These are phyloP conservation scores for Pangasius sanitwongsei DNA, from an alignment of 2,797 vertebrate genomes.

Conservation along the genomic window DNA sequence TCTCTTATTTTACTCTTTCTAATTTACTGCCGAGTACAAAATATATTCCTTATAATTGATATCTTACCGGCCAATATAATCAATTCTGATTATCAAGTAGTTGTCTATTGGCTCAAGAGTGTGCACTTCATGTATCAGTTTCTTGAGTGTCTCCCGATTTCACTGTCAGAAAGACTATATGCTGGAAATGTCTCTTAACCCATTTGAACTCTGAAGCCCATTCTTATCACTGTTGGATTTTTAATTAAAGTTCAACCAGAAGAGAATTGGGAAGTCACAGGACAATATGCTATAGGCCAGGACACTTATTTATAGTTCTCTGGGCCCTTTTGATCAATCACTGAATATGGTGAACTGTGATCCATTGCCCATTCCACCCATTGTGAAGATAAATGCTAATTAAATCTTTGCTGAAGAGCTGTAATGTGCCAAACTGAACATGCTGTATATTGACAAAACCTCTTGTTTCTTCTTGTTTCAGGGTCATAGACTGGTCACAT, in stretches of 20 bases:
- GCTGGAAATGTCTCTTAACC: background rate
- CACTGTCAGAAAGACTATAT: background rate
- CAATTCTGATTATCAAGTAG: background rate
- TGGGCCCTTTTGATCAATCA: background rate
- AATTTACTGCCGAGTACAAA: background rate
- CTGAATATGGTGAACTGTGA: background rate
- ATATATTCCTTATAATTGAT: background rate
- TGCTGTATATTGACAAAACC: slow-evolving; percentile 3
- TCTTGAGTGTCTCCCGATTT: background rate
- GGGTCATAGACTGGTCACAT: background rate
- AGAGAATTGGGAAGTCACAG: slow-evolving; percentile 11
- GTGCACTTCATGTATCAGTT: background rate
- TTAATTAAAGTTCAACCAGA: slow-evolving; percentile 47
- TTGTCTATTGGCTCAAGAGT: background rate
- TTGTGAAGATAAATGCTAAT: slow-evolving; percentile 46
- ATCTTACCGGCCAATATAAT: background rate
- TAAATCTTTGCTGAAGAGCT: background rate
- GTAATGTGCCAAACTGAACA: background rate
- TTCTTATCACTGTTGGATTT: background rate
- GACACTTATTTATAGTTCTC: background rate
- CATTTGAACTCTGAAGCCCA: background rate
- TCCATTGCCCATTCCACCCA: slow-evolving; percentile 10
- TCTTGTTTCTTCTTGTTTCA: background rate
- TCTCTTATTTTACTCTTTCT: background rate
- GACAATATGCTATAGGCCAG: background rate